These are phyloP conservation scores for Drosophila koepferae DNA, from an alignment of 2,888 invertebrate genomes.

Conservation along the genomic window DNA sequence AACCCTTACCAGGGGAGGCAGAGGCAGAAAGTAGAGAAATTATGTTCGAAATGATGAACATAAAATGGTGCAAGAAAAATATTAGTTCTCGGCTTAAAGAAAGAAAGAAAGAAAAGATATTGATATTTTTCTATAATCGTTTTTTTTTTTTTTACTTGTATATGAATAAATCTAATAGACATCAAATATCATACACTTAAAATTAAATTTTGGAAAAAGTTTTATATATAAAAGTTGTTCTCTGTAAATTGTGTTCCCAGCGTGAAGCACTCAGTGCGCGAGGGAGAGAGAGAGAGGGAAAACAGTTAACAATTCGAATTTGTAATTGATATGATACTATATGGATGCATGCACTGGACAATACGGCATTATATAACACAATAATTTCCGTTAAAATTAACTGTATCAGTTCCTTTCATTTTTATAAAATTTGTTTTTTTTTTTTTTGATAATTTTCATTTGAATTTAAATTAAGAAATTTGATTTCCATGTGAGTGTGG, in stretches of 20 bases:
- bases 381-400: neutral
- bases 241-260: neutral
- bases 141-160: neutral
- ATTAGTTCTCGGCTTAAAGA: neutral
- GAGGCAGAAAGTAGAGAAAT: neutral
- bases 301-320: neutral
- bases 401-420: neutral
- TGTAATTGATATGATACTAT: neutral
- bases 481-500: neutral
- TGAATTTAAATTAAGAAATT: neutral
- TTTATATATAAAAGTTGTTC: neutral
- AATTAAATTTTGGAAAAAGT: neutral
- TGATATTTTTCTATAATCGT: neutral
- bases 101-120: neutral
- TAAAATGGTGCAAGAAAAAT: too few relatives aligned
- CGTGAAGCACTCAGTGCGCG: constrained; percentile 2
- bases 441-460: neutral
- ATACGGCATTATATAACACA: neutral
- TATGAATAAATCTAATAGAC: constrained; percentile 25
- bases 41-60: too few relatives aligned
- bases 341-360: neutral
- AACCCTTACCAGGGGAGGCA: neutral
- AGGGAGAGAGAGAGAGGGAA: neutral
- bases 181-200: constrained; percentile 1
- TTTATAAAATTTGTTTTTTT: neutral